Percentiles rank a stretch among this genome's conserved stretches.
phyloP scores from a whole-genome alignment of 2,797 vertebrate species.

The Alosa sapidissima region DNA sequence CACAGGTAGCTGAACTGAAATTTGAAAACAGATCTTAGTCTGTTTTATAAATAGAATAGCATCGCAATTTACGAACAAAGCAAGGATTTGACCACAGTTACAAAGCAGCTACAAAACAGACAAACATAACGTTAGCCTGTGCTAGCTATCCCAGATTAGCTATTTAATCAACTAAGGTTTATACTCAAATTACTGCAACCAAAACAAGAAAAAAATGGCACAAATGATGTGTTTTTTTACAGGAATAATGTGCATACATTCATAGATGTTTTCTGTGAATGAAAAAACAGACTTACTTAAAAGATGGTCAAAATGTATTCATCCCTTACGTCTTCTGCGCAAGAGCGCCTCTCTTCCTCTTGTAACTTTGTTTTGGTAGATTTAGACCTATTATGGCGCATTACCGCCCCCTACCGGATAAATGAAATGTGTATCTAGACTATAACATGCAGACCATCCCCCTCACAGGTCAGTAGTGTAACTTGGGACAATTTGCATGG shows the following conservation, averaged over 20 bases:
- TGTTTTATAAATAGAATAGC: not conserved
- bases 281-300: not conserved
- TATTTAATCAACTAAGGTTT: constrained; percentile 17
- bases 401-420: not conserved
- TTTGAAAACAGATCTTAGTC: not conserved
- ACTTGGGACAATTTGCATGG: too few species aligned
- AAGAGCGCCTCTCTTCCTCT: constrained; percentile 1
- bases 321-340: constrained; percentile 2
- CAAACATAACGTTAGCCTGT: not conserved
- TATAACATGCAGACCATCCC: too few species aligned
- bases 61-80: not conserved
- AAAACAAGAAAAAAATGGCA: not conserved
- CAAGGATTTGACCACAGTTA: not conserved
- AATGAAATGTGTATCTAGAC: not conserved
- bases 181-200: not conserved
- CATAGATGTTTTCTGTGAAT: not conserved
- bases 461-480: too few species aligned
- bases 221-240: not conserved
- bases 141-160: not conserved
- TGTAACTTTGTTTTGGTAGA: not conserved
- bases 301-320: not conserved
- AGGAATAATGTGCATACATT: not conserved
- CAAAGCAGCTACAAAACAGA: constrained; percentile 4
- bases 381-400: not conserved
- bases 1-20: not conserved